phyloP scores from a whole-genome alignment of 2,888 invertebrate species.

The Erynnis tages region DNA sequence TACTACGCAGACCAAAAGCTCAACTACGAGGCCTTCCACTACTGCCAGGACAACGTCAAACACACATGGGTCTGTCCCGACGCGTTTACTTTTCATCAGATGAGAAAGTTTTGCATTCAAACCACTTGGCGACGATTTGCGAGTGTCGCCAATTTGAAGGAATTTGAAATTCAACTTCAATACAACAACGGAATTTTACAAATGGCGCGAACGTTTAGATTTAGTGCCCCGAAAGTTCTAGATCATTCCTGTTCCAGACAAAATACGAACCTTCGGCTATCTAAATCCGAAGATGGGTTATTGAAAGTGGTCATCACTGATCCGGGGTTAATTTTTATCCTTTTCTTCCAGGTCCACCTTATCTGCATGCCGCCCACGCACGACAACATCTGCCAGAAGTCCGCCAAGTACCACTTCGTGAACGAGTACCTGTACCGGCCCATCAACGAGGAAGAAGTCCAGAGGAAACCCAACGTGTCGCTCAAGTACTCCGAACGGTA shows the following conservation, averaged over 20 bases:
- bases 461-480: slow-evolving; percentile 89
- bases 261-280: no score
- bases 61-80: slow-evolving; percentile 97
- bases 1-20: slow-evolving; percentile 95
- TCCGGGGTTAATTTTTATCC: neutral
- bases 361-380: slow-evolving; percentile 96
- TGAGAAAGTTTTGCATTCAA: no score
- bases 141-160: no score
- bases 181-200: no score
- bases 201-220: no score
- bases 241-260: no score
- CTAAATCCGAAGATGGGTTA: no score
- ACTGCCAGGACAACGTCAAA: slow-evolving; percentile 93
- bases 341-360: slow-evolving; percentile 86
- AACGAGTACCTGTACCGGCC: slow-evolving; percentile 96
- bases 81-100: slow-evolving; percentile 93
- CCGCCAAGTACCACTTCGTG: slow-evolving; percentile 94
- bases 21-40: slow-evolving; percentile 95
- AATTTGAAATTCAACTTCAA: no score
- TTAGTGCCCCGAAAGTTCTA: no score
- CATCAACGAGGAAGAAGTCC: slow-evolving; percentile 90
- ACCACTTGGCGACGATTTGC: no score
- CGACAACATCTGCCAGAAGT: slow-evolving; percentile 94
- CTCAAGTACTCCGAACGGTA: slow-evolving; percentile 91
- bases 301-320: no score